Conservation (phyloP, 1,140 invertebrate genomes). For the Notospermus geniculatus region DNA sequence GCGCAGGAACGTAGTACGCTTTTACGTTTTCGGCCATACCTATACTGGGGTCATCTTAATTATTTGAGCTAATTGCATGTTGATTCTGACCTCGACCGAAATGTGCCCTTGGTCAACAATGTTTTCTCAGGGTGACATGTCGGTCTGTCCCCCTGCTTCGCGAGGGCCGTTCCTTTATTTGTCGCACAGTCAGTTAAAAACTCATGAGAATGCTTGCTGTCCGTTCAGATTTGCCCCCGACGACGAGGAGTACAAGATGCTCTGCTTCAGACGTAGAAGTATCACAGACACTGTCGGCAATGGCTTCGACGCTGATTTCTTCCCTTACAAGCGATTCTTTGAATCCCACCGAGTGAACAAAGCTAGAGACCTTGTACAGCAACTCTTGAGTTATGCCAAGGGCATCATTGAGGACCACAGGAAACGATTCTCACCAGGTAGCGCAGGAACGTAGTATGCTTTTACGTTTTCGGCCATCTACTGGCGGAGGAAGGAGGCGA, state of each 20-base stretch:
- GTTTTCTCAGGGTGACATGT: too few species aligned
- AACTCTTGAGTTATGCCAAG: neutral
- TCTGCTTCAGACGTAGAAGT: neutral
- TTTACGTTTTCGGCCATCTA: too few species aligned
- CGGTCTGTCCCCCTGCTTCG: too few species aligned
- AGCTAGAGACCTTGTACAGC: neutral
- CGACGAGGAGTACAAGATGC: neutral
- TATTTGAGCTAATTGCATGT: too few species aligned
- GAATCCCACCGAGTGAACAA: neutral
- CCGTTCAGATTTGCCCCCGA: conserved; percentile 1
- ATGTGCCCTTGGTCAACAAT: too few species aligned
- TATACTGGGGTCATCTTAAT: too few species aligned
- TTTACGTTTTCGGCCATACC: too few species aligned
- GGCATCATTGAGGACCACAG: neutral
- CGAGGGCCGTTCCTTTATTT: too few species aligned
- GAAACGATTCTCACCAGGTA: neutral
- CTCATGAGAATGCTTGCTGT: too few species aligned
- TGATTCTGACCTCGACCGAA: too few species aligned
- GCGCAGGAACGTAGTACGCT: neutral
- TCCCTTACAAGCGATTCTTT: neutral
- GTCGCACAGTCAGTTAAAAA: too few species aligned
- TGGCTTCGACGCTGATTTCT: conserved; percentile 4
- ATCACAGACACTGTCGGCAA: conserved; percentile 10
- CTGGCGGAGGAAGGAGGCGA: too few species aligned
- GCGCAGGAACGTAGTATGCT: neutral